These are phyloP conservation scores for Drosophila sordidula DNA, from an alignment of 2,888 invertebrate genomes.

Conservation along the genomic window DNA sequence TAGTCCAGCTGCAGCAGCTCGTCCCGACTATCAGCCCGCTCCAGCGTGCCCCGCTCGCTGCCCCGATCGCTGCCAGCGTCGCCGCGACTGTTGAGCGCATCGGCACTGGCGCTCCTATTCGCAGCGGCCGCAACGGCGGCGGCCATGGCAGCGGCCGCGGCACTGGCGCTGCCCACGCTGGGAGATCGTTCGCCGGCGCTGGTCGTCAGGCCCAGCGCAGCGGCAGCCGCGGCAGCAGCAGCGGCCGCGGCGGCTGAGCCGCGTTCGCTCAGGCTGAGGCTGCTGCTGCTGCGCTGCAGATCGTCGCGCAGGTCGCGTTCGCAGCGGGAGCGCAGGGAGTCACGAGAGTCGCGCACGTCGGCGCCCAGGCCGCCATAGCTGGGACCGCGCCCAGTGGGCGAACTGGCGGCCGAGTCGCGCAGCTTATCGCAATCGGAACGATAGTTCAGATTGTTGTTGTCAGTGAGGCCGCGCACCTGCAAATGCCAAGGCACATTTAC, in stretches of 20 bases:
- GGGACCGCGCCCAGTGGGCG: conserved; percentile 80
- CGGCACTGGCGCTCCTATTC: conserved; percentile 80
- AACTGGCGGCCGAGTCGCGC: conserved; percentile 84
- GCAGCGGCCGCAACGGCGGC: conserved; percentile 79
- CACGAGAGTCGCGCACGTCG: conserved; percentile 81
- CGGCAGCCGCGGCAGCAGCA: conserved; percentile 80
- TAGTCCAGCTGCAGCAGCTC: conserved; percentile 85
- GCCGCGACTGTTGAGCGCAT: conserved; percentile 69
- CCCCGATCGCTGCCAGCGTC: conserved; percentile 75
- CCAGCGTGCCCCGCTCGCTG: conserved; percentile 79
- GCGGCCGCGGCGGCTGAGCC: conserved; percentile 82
- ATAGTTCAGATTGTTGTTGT: conserved; percentile 89
- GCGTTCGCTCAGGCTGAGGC: conserved; percentile 82
- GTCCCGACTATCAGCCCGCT: conserved; percentile 84
- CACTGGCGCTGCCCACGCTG: conserved; percentile 83
- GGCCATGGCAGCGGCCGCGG: conserved; percentile 80
- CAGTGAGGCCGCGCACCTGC: conserved; percentile 91
- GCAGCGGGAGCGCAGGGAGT: conserved; percentile 75
- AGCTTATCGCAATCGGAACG: conserved; percentile 85
- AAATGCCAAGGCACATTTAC: conserved; percentile 19
- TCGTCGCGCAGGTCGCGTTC: conserved; percentile 83
- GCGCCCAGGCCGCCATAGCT: conserved; percentile 58
- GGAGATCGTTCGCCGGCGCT: conserved; percentile 84
- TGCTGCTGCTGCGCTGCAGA: conserved; percentile 84
- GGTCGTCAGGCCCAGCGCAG: conserved; percentile 79